A percentile compares a stretch with the other conserved stretches of the same genome.
Evolutionary conservation across 2,113 vertebrate species (phyloP).

Genomic region (Glaucomys volans): DNA sequence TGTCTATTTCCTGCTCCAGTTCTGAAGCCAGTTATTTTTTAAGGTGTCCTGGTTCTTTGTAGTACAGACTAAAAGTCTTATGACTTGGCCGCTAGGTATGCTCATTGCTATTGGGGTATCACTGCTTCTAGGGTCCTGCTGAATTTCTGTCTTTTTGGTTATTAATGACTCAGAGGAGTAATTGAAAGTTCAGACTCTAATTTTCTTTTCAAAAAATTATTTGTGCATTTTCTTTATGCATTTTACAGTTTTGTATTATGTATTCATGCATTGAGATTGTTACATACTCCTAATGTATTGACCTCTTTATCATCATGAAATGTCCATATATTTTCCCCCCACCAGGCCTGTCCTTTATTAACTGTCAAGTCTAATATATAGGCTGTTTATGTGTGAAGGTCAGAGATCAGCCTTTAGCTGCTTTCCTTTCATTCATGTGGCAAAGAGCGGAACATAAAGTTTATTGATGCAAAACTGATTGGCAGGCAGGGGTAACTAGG

Average conservation of each 20-base stretch:
- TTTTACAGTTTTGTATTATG: background rate
- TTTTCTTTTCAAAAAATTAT: background rate
- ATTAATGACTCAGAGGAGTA: background rate
- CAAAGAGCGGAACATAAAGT: slow-evolving; percentile 19
- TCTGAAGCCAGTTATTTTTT: background rate
- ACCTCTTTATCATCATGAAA: background rate
- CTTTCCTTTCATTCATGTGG: slow-evolving; percentile 44
- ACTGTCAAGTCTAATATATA: slow-evolving; percentile 31
- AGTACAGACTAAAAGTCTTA: background rate
- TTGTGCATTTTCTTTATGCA: background rate
- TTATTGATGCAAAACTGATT: slow-evolving; percentile 62
- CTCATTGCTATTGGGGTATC: background rate
- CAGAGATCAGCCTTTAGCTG: slow-evolving; percentile 57
- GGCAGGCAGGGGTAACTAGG: slow-evolving; percentile 7
- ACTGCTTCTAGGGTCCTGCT: background rate
- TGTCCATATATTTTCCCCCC: background rate
- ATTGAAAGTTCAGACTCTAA: background rate
- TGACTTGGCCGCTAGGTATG: background rate
- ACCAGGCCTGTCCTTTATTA: slow-evolving; percentile 35
- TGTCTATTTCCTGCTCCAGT: background rate
- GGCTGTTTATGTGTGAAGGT: slow-evolving; percentile 67
- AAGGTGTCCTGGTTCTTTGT: background rate
- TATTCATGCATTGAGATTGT: background rate
- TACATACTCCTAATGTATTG: background rate
- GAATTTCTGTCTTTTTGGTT: background rate